phyloP scores from a whole-genome alignment of 2,888 invertebrate species.

The Colostygia pectinataria region DNA sequence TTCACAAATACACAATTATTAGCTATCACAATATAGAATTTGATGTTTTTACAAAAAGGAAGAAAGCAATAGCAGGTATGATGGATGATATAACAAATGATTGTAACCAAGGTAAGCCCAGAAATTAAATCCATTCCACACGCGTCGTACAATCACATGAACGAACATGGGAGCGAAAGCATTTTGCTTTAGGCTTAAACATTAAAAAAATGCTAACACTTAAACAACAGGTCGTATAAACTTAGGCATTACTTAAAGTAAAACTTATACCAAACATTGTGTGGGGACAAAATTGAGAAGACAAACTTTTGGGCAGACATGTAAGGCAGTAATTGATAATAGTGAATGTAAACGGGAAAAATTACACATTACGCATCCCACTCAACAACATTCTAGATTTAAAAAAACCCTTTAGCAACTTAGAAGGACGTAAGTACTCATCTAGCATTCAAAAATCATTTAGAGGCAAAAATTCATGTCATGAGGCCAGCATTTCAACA shows the following conservation, averaged over 20 bases:
- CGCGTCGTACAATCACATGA: conserved; percentile 21
- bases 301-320: conserved; percentile 42
- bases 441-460: conserved; percentile 29
- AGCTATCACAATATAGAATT: conserved; percentile 8
- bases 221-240: conserved; percentile 74
- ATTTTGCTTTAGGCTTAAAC: conserved; percentile 69
- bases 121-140: conserved; percentile 32
- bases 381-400: conserved; percentile 13
- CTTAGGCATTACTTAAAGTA: conserved; percentile 80
- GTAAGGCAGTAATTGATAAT: conserved; percentile 27
- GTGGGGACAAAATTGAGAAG: conserved; percentile 42
- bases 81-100: conserved; percentile 1
- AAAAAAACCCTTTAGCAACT: conserved; percentile 33
- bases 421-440: conserved; percentile 38
- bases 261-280: conserved; percentile 64
- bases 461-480: conserved; percentile 32
- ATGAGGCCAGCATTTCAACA: conserved; percentile 34
- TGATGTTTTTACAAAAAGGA: conserved; percentile 13
- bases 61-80: not conserved
- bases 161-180: conserved; percentile 50
- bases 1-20: conserved; percentile 13
- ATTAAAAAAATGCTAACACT: conserved; percentile 76
- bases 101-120: conserved; percentile 18
- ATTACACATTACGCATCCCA: conserved; percentile 33
- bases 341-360: conserved; percentile 34